Evolutionary conservation across 2,888 invertebrate genomes (phyloP), one percentile per base, ranked within the genome.

Genomic region (Cordylochernes scorpioides): DNA sequence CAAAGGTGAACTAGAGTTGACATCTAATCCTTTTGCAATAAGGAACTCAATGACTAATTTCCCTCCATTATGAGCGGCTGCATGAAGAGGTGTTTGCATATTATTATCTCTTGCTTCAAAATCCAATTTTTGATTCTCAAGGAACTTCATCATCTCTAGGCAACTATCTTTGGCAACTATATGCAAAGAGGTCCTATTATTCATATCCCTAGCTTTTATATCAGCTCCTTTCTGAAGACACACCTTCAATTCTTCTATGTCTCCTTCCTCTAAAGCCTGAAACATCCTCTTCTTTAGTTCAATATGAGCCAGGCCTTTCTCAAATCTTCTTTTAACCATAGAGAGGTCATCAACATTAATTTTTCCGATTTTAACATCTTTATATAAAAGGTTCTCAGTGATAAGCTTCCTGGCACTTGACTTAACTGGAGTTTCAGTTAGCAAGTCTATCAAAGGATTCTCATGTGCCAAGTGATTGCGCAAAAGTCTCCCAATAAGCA

Each of bases 161-260:
- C 84, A 73, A 47, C 82, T 74, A 41, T 72, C 72, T 50, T 91
- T 94, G 34, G 77, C 70, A 5, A 94, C 88, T 45, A 94, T 58
- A 50, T 97, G 97, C 12, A 97, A 59, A 0, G 91, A 73, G 13
- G 86, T 75, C 49, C 97, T 94, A 0, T 74, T 73, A 61, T 97
- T 94, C 30, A 61, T 59, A 52, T 94, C 94, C n/a, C 53, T 55
- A 4, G 65, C 63, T 47, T 67, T 55, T 0, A 84, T 59, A 51
- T 71, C 62, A 0, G 86, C 86, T 15, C 75, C 74, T 39, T 64
- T 55, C 48, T 66, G 59, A 15, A 88, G 48, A 15, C 6, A 15
- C 1, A 6, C 3, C 10, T 30, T 9, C 3, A 27, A 9, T 5
- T 14, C 9, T 16, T 26, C 13, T 14, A 32, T 12, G 10, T 25